Evolutionary conservation across 2,113 vertebrate genomes (phyloP).

Genomic region (Terrapene triunguis): DNA sequence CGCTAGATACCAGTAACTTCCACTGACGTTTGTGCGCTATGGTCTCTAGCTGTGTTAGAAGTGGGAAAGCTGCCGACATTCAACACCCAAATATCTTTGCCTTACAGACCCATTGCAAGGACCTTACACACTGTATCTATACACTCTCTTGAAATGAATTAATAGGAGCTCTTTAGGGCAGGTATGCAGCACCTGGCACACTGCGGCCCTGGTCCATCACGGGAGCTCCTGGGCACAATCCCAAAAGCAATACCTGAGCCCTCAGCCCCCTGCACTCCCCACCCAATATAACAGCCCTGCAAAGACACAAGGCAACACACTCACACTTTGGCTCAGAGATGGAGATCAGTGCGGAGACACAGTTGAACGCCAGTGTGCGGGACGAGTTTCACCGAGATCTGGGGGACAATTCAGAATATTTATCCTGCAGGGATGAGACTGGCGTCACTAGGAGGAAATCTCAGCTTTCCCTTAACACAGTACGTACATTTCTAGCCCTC

Average conservation of each 20-base stretch:
- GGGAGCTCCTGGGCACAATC: too few species aligned
- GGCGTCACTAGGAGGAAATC: too few species aligned
- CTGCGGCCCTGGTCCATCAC: too few species aligned
- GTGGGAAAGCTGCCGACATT: too few species aligned
- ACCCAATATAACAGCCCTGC: background rate
- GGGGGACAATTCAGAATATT: slow-evolving; percentile 11
- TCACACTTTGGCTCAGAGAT: slow-evolving; percentile 57
- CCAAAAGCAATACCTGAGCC: background rate
- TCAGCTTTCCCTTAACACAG: background rate
- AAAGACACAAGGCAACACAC: background rate
- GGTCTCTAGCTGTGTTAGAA: too few species aligned
- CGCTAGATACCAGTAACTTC: background rate
- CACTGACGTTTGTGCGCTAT: background rate
- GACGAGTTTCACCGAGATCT: slow-evolving; percentile 51
- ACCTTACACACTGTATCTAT: too few species aligned
- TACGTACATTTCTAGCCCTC: too few species aligned
- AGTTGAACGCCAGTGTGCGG: slow-evolving; percentile 46
- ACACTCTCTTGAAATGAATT: too few species aligned
- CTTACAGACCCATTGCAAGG: too few species aligned
- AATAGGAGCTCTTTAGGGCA: background rate
- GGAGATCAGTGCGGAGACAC: slow-evolving; percentile 29
- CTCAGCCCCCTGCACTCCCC: background rate
- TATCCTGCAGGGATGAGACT: slow-evolving; percentile 32
- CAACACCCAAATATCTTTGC: too few species aligned
- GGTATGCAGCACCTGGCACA: too few species aligned